A percentile compares a stretch with the other conserved stretches of the same genome.
These are phyloP conservation scores for Galerucella calmariensis DNA, from an alignment of 2,888 invertebrate species.

Conservation along the genomic window DNA sequence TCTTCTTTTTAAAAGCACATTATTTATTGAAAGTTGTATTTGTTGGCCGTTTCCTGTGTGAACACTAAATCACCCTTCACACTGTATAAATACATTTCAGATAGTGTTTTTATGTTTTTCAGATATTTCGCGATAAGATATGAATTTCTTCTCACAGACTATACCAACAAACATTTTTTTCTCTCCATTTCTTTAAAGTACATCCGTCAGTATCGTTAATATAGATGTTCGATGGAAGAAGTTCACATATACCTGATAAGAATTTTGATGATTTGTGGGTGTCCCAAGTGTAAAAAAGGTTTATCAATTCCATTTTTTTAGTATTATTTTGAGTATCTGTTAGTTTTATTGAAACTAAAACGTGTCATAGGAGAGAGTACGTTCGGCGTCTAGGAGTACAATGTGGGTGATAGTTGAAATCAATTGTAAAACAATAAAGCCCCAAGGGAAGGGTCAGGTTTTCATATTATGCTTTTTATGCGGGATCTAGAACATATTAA, in stretches of 20 bases:
- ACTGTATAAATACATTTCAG: conserved; percentile 36
- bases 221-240: no score
- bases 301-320: no score
- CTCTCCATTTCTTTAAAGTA: no score
- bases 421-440: not conserved
- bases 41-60: conserved; percentile 44
- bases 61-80: conserved; percentile 40
- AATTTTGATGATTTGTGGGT: no score
- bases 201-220: no score
- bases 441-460: not conserved
- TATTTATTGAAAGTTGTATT: conserved; percentile 43
- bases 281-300: no score
- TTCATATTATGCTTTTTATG: not conserved
- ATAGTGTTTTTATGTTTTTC: conserved; percentile 25
- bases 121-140: conserved; percentile 13
- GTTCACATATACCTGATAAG: no score
- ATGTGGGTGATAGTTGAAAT: not conserved
- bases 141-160: no score
- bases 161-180: no score
- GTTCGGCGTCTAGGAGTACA: not conserved
- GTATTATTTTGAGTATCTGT: no score
- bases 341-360: no score
- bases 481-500: not conserved
- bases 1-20: conserved; percentile 32
- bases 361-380: not conserved